These are phyloP conservation scores for Dryas iulia DNA, from an alignment of 1,140 invertebrate genomes.

Conservation along the genomic window DNA sequence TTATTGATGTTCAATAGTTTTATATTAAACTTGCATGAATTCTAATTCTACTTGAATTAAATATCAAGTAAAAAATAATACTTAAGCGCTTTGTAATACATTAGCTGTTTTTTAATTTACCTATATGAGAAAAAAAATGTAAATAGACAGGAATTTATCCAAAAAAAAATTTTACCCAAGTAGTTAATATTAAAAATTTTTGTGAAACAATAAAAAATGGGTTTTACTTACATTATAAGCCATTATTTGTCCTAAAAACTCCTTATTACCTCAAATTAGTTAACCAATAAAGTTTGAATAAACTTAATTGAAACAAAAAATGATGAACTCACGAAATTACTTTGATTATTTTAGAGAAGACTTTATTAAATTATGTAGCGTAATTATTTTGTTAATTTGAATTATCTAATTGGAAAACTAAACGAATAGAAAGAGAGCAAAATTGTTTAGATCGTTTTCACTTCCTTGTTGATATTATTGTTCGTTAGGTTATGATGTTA, in stretches of 20 bases:
- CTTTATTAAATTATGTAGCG: not conserved
- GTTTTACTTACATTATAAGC: constrained; percentile 30
- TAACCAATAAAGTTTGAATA: not conserved
- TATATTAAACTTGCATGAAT: no score
- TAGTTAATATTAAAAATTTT: no score
- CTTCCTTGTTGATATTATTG: not conserved
- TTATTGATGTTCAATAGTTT: no score
- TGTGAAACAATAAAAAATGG: not conserved
- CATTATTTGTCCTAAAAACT: constrained; percentile 4
- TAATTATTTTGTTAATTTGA: not conserved
- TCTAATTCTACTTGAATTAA: no score
- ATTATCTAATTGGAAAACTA: not conserved
- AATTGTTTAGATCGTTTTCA: not conserved
- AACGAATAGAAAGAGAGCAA: not conserved
- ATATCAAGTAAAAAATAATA: no score
- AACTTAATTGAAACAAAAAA: not conserved
- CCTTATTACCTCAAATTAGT: not conserved
- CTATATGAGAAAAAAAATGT: no score
- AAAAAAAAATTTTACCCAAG: no score
- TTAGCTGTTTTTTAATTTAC: no score
- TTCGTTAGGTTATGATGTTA: not conserved
- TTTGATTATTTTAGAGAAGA: no score
- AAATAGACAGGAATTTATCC: no score
- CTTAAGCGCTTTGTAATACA: no score
- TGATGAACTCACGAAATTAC: no score